phyloP scores from a whole-genome alignment of 2,888 invertebrate genomes.

The Drosophila kambysellisi region DNA sequence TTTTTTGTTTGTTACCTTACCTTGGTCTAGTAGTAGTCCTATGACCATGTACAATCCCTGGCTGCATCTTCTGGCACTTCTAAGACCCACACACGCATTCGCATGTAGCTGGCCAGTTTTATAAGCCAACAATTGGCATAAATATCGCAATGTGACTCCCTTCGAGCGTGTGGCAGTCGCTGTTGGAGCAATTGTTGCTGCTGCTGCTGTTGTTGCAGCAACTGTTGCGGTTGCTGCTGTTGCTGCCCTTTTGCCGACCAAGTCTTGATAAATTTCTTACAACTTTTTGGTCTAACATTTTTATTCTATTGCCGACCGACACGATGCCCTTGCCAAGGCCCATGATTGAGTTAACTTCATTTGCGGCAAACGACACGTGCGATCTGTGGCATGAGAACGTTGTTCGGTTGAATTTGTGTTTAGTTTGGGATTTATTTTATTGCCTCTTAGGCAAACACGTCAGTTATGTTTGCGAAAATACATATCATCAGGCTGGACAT shows the following conservation, averaged over 20 bases:
- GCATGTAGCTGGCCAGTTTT: slow-evolving; percentile 66
- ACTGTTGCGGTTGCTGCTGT: slow-evolving; percentile 13
- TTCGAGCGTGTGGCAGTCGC: slow-evolving; percentile 72
- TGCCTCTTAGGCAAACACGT: slow-evolving; percentile 79
- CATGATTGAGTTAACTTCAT: slow-evolving; percentile 81
- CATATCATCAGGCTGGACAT: slow-evolving; percentile 81
- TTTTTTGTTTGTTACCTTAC: neutral
- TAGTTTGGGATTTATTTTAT: slow-evolving; percentile 74
- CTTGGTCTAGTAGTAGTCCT: slow-evolving; percentile 1
- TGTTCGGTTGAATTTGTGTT: slow-evolving; percentile 59
- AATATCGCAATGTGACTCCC: slow-evolving; percentile 73
- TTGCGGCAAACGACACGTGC: slow-evolving; percentile 70
- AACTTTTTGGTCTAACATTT: slow-evolving; percentile 77
- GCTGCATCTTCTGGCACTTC: slow-evolving; percentile 71
- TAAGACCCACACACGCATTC: slow-evolving; percentile 76
- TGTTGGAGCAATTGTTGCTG: slow-evolving; percentile 19
- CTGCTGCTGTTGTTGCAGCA: slow-evolving; percentile 11
- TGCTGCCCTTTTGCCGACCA: slow-evolving; percentile 54
- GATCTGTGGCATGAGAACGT: slow-evolving; percentile 27
- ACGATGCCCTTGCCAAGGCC: slow-evolving; percentile 29
- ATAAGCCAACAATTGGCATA: slow-evolving; percentile 76
- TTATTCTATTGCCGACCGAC: slow-evolving; percentile 41
- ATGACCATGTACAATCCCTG: slow-evolving; percentile 34
- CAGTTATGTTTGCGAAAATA: slow-evolving; percentile 81
- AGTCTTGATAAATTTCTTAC: slow-evolving; percentile 78